A percentile compares a stretch with the other conserved stretches of the same genome.
These are phyloP conservation scores for Drosophila cardini DNA, from an alignment of 1,140 invertebrate species.

Conservation along the genomic window DNA sequence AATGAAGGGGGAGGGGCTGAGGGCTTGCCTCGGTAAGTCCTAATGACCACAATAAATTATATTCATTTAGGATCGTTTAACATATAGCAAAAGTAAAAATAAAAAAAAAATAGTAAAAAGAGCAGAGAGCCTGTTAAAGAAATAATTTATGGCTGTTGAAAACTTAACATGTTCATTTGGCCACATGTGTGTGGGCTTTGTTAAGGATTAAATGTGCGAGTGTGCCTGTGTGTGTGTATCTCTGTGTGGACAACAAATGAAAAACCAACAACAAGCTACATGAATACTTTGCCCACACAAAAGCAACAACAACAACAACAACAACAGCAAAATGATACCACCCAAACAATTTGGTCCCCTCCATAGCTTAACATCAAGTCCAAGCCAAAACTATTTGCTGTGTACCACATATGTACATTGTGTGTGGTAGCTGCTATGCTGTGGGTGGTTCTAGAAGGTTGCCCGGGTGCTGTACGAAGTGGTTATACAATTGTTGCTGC, in stretches of 20 bases:
- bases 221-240: conserved; percentile 36
- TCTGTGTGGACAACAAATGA: conserved; percentile 56
- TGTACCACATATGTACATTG: conserved; percentile 51
- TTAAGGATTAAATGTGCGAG: conserved; percentile 42
- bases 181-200: conserved; percentile 66
- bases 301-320: conserved; percentile 47
- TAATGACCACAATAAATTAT: conserved; percentile 82
- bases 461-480: not conserved
- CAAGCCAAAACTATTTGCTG: conserved; percentile 73
- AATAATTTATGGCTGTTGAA: conserved; percentile 82
- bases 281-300: conserved; percentile 64
- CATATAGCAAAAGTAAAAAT: conserved; percentile 63
- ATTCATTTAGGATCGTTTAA: conserved; percentile 80
- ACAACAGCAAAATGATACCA: conserved; percentile 43
- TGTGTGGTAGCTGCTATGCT: conserved; percentile 18
- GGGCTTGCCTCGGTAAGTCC: conserved; percentile 22
- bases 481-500: conserved; percentile 57
- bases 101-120: conserved; percentile 42
- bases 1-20: not conserved
- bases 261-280: conserved; percentile 69
- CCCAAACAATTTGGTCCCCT: conserved; percentile 40
- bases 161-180: conserved; percentile 81
- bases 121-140: conserved; percentile 66
- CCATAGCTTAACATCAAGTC: conserved; percentile 38
- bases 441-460: conserved; percentile 1